phyloP scores from a whole-genome alignment of 2,113 vertebrate genomes.

The Oenanthe melanoleuca region DNA sequence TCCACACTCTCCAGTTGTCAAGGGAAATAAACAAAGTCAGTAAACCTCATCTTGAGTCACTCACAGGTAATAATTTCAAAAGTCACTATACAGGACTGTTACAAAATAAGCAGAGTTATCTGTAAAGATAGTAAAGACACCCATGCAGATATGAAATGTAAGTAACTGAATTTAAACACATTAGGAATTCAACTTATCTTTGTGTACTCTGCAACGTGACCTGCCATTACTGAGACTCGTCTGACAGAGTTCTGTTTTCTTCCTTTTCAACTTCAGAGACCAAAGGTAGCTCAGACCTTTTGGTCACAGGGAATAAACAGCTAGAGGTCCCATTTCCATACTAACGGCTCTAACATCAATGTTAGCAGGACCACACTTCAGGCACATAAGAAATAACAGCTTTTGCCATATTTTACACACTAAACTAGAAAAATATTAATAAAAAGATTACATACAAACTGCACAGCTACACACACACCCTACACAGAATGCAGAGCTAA shows the following conservation, averaged over 20 bases:
- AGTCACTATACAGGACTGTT: neutral
- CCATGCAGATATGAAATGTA: neutral
- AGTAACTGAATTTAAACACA: neutral
- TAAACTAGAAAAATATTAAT: neutral
- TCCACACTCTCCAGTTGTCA: constrained; percentile 17
- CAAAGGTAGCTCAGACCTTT: neutral
- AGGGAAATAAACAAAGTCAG: constrained; percentile 58
- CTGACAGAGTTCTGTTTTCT: fast-evolving
- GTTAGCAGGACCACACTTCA: neutral
- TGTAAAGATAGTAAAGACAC: neutral
- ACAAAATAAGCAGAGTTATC: constrained; percentile 20
- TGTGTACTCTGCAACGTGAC: neutral
- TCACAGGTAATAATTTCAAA: neutral
- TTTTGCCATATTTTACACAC: neutral
- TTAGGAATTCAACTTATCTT: neutral
- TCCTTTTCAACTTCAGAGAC: neutral
- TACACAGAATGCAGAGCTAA: neutral
- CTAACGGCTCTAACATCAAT: neutral
- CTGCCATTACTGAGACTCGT: neutral
- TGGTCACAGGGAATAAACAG: neutral
- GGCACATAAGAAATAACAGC: neutral
- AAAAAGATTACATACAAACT: neutral
- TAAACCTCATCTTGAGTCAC: constrained; percentile 57
- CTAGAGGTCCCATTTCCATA: neutral
- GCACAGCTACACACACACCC: neutral